Evolutionary conservation across 2,888 invertebrate species (phyloP).

Genomic region (Drosophila greeni): DNA sequence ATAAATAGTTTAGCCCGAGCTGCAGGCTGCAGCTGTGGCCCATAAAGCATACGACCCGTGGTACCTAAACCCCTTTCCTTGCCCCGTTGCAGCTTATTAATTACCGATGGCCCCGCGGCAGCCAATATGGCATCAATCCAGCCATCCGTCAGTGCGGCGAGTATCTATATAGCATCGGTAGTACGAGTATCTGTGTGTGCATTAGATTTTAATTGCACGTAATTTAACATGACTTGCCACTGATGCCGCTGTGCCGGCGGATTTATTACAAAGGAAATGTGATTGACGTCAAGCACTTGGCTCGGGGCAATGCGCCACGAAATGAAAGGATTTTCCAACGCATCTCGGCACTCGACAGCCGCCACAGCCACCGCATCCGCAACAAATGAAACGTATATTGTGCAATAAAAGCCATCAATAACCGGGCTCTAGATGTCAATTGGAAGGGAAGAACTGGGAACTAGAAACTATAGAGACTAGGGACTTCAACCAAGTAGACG

Average conservation of each 20-base stretch:
- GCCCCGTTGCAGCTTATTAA: slow-evolving; percentile 46
- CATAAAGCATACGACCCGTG: slow-evolving; percentile 37
- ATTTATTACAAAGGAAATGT: slow-evolving; percentile 66
- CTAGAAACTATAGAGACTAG: slow-evolving; percentile 31
- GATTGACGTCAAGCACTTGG: slow-evolving; percentile 60
- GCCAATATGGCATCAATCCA: slow-evolving; percentile 53
- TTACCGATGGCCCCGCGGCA: slow-evolving; percentile 45
- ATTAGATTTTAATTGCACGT: slow-evolving; percentile 68
- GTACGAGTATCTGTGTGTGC: slow-evolving; percentile 25
- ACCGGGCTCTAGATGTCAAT: slow-evolving; percentile 46
- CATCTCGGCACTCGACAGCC: slow-evolving; percentile 8
- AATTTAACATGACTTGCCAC: slow-evolving; percentile 56
- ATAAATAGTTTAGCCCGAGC: slow-evolving; percentile 57
- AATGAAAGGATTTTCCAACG: slow-evolving; percentile 52
- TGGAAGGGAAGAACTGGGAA: slow-evolving; percentile 36
- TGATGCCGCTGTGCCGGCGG: slow-evolving; percentile 47
- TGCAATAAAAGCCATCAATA: slow-evolving; percentile 61
- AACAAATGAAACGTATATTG: slow-evolving; percentile 21
- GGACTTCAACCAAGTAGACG: slow-evolving; percentile 29
- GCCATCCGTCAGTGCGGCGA: slow-evolving; percentile 15
- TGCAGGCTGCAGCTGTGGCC: slow-evolving; percentile 39
- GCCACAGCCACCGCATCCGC: slow-evolving; percentile 14
- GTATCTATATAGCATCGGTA: slow-evolving; percentile 3
- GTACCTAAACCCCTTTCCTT: not conserved
- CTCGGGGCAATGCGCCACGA: slow-evolving; percentile 58